Evolutionary conservation across 1,140 invertebrate species (phyloP).

Genomic region (Plectus sambesii): DNA sequence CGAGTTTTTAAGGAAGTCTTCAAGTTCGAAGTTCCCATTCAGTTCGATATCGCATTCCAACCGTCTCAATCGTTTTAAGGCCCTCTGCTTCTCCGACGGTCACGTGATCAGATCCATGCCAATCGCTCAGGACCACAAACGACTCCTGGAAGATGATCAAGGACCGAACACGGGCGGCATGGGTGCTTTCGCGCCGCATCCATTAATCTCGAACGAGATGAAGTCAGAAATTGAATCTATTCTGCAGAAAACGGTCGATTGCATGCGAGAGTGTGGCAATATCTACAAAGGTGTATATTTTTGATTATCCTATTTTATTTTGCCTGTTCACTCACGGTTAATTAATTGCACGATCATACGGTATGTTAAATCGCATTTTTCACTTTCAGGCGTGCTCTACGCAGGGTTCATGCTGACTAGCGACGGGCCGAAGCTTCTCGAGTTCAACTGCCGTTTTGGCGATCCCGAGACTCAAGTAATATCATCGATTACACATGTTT

Average conservation of each 20-base stretch:
- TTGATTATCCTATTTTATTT: not conserved
- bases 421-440: constrained; percentile 75
- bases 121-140: constrained; percentile 87
- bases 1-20: not conserved
- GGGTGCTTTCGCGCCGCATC: constrained; percentile 85
- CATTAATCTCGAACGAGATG: constrained; percentile 19
- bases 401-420: constrained; percentile 86
- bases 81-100: constrained; percentile 82
- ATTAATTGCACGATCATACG: not conserved
- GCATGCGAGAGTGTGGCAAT: constrained; percentile 63
- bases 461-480: constrained; percentile 84
- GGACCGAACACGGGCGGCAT: constrained; percentile 97
- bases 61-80: constrained; percentile 48
- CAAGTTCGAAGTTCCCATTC: not conserved
- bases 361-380: constrained; percentile 30
- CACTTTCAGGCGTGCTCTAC: constrained; percentile 66
- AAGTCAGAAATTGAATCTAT: constrained; percentile 53
- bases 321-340: constrained; percentile 12
- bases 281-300: constrained; percentile 62
- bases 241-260: constrained; percentile 66
- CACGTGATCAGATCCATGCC: constrained; percentile 67
- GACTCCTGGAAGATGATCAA: constrained; percentile 67
- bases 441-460: constrained; percentile 94
- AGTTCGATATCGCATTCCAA: not conserved
- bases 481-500: not conserved